phyloP scores from a whole-genome alignment of 2,113 vertebrate genomes.

The Aphelocoma coerulescens region DNA sequence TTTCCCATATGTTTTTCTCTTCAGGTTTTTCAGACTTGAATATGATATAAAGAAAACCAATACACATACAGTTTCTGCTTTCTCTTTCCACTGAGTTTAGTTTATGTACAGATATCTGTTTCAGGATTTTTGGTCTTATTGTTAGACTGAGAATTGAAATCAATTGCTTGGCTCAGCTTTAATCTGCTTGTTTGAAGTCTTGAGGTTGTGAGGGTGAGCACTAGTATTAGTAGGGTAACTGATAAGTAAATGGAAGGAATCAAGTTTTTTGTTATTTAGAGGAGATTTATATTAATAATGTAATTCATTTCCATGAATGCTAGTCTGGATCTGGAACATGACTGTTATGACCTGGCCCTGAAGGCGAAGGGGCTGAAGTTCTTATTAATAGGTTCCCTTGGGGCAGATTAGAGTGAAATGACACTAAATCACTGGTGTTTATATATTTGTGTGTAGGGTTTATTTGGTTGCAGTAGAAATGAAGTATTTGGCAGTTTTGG shows the following conservation, averaged over 20 bases:
- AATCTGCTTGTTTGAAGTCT: background rate
- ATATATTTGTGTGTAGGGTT: background rate
- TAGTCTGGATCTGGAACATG: background rate
- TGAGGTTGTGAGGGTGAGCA: background rate
- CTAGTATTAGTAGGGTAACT: background rate
- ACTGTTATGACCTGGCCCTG: background rate
- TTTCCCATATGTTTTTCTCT: background rate
- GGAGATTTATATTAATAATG: background rate
- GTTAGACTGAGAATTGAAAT: background rate
- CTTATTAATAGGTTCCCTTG: background rate
- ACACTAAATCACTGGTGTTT: background rate
- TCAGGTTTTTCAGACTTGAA: background rate
- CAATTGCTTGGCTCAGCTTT: background rate
- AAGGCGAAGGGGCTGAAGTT: accelerated
- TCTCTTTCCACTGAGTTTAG: background rate
- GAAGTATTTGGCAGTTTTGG: background rate
- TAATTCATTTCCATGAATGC: background rate
- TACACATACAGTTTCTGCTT: background rate
- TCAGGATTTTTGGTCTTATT: background rate
- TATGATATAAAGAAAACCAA: background rate
- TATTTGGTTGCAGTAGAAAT: background rate
- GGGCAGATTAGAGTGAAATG: background rate
- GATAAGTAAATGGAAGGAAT: background rate
- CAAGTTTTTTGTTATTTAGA: background rate
- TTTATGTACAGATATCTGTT: background rate